Conservation (phyloP, 1,140 invertebrate genomes). For the Rhopalosiphum maidis region DNA sequence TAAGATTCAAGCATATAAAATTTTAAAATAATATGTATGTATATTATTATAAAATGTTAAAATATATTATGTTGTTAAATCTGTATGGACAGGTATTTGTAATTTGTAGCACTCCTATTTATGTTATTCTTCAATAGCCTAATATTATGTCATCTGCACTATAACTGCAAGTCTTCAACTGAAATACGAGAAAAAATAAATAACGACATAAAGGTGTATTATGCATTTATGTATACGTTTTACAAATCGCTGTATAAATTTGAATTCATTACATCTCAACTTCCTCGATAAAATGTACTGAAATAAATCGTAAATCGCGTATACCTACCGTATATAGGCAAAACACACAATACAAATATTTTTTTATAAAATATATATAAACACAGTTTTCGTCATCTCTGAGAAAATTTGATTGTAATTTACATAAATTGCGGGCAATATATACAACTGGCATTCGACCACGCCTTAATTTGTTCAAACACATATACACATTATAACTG, state of each 20-base stretch:
- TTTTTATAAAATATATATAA: neutral
- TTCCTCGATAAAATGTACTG: neutral
- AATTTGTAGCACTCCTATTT: neutral
- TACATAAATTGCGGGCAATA: neutral
- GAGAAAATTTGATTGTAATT: neutral
- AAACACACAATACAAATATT: neutral
- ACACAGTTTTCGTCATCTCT: neutral
- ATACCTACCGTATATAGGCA: neutral
- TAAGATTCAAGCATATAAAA: neutral
- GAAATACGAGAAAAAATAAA: neutral
- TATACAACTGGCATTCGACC: neutral
- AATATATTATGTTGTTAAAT: neutral
- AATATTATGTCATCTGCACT: neutral
- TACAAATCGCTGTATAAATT: neutral
- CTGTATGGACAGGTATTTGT: neutral
- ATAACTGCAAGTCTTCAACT: neutral
- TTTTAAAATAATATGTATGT: too few species aligned
- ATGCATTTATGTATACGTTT: neutral
- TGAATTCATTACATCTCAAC: neutral
- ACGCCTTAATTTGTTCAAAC: conserved; percentile 2
- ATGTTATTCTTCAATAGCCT: neutral
- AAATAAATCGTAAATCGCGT: neutral
- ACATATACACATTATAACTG: neutral
- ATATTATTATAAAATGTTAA: too few species aligned
- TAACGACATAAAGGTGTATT: neutral